Base-by-base conservation (phyloP, 64 coral and sea anemone genomes). In the Stichodactyla helianthus region DNA sequence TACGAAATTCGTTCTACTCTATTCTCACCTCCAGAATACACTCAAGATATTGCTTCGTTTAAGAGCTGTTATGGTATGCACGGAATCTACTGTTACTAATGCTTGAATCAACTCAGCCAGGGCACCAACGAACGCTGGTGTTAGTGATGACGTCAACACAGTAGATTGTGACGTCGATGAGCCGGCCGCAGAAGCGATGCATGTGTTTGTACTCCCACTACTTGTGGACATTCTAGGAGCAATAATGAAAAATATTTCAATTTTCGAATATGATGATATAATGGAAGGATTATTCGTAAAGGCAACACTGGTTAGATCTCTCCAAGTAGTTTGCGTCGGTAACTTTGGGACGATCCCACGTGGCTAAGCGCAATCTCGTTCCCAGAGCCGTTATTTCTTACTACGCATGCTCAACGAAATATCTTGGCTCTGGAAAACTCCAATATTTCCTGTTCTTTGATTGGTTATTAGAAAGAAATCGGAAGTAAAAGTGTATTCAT, bases 81-180 rank as follows among this genome's bases (percentile, higher is more conserved):
- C 88, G 7, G 93, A 88, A 6, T 77, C 53, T 10, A 90, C 54
- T 10, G 88, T 71, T 31, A 95, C 65, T 44, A 99, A 63, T 57
- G 92, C 95, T 77, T 86, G 88, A 50, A 99, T 25, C 44, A 99
- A 85, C 22, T 54, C 19, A n/a, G 93, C 86, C 15, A 93, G 50
- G 23, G 93, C 31, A 27, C 85, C 93, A 88, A 99, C 86, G 27
- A 99, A 84, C 6, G 93, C 93, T 79, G 93, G 90, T 4, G 97
- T 99, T 0, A 91, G 77, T 10, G 85, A 77, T 65, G 95, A 82
- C 71, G 63, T 80, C 50, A 84, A 51, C 55, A 62, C 20, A 28
- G 18, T 28, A 77, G 55, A 85, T 52, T 62, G 89, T 28, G 89
- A 91, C 67, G 71, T 88, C 44, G 55, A 58, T 15, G 88, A 93